phyloP scores from a whole-genome alignment of 2,797 vertebrate species.

The Hozukius guyotensis region DNA sequence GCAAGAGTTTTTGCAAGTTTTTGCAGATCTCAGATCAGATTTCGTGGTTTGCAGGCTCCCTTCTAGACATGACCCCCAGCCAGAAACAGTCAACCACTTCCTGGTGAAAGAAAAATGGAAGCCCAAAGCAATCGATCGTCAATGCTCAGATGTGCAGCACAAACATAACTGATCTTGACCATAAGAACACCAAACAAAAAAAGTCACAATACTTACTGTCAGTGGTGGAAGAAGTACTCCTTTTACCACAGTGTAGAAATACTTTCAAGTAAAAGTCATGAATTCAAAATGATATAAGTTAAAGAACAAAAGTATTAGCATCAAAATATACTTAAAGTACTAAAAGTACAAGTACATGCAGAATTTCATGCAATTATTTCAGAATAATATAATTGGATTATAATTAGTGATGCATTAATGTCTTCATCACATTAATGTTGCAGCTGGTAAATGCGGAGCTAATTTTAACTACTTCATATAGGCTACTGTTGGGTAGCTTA shows the following conservation, averaged over 20 bases:
- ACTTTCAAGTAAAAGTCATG: not conserved
- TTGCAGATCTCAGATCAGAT: too few species aligned
- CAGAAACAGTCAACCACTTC: conserved; percentile 27
- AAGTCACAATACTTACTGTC: not conserved
- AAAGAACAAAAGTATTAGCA: not conserved
- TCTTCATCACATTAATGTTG: not conserved
- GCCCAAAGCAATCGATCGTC: conserved; percentile 32
- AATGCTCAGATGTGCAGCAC: too few species aligned
- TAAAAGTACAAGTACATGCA: not conserved
- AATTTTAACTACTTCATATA: not conserved
- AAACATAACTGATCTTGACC: not conserved
- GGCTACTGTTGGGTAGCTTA: not conserved
- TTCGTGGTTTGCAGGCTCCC: too few species aligned
- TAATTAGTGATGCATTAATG: not conserved
- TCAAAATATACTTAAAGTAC: not conserved
- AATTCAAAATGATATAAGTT: not conserved
- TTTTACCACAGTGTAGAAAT: not conserved
- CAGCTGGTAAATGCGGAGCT: not conserved
- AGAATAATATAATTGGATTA: not conserved
- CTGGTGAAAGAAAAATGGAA: not conserved
- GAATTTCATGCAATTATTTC: not conserved
- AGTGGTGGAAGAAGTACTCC: not conserved
- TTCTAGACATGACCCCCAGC: not conserved
- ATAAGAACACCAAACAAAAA: not conserved
- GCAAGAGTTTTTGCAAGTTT: too few species aligned